Evolutionary conservation across 2,888 invertebrate species (phyloP).

Genomic region (Cantharis flavilabris): DNA sequence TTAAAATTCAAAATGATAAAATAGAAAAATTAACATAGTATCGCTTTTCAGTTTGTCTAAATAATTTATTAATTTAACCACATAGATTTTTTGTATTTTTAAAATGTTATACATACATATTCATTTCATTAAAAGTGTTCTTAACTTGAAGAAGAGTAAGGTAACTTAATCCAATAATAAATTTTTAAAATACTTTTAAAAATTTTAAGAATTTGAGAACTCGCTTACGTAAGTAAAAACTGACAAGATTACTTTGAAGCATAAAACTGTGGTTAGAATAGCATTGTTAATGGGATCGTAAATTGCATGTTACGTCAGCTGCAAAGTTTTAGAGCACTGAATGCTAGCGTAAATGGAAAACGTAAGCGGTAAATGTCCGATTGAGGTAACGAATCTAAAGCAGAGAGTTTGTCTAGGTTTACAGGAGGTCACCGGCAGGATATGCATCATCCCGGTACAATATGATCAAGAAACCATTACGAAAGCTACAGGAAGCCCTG

Average conservation of each 20-base stretch:
- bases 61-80: not conserved
- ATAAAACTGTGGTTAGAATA: not conserved
- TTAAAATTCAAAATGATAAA: too few relatives aligned
- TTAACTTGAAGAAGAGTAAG: not conserved
- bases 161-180: not conserved
- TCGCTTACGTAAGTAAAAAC: not conserved
- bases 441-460: slow-evolving; percentile 26
- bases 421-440: slow-evolving; percentile 13
- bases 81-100: not conserved
- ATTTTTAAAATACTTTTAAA: not conserved
- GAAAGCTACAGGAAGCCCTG: slow-evolving; percentile 23
- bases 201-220: not conserved
- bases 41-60: too few relatives aligned
- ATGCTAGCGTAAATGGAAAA: slow-evolving; percentile 5
- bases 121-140: not conserved
- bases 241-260: slow-evolving; percentile 1
- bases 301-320: slow-evolving; percentile 8
- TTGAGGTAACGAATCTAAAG: slow-evolving; percentile 21
- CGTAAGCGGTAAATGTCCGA: slow-evolving; percentile 24
- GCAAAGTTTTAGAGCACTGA: slow-evolving; percentile 7
- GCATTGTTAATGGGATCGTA: slow-evolving; percentile 6
- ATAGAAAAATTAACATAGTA: too few relatives aligned
- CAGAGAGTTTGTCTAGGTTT: slow-evolving; percentile 20
- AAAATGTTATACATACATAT: not conserved
- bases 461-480: slow-evolving; percentile 29